Base-by-base conservation (phyloP, 1,140 invertebrate genomes). In the Hyposmocoma kahamanoa region DNA sequence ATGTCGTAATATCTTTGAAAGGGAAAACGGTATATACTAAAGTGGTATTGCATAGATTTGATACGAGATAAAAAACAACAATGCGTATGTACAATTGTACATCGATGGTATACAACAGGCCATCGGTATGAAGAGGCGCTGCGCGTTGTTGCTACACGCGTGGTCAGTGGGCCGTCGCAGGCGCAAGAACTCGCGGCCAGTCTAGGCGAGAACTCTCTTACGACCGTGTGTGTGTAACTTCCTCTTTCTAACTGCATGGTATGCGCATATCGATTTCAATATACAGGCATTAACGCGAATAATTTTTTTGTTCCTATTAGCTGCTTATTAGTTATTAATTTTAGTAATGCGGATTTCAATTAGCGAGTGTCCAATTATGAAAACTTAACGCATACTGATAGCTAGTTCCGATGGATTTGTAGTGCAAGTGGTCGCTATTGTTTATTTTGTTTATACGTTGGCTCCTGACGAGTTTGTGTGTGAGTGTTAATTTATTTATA, bases 61-160 rank as follows among this genome's bases (percentile, higher is more conserved):
- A 56, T 67, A 41, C 49, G 56, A 67, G 67, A 75, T 72, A 74
- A 53, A 50, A 49, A 53, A 75, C 72, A 73, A 77, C 67, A 75
- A 75, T 76, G 68, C 57, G 59, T 64, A 42, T 66, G 55, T 70
- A 64, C 21, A n/a, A 30, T 22, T 47, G 24, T 46, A 21, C 36
- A 45, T 20, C 34, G 44, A 51, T 64, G 73, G 70, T 69, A 71
- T n/a, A n/a, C n/a, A n/a, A n/a, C n/a, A n/a, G n/a, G n/a, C n/a
- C 62, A 67, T 67, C 59, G 62, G 62, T 65, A 48, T 38, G 26
- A 38, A 9, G 20, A 50, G 57, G 56, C 55, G 50, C 59, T 57
- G 59, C 62, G 50, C 53, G 47, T 62, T 57, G 47, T 66, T 70
- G 62, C 69, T 59, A 65, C 61, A 69, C 53, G 54, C 55, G 62